These are phyloP conservation scores for Leptonema lineaticorne DNA, from an alignment of 1,140 invertebrate species.

Conservation along the genomic window DNA sequence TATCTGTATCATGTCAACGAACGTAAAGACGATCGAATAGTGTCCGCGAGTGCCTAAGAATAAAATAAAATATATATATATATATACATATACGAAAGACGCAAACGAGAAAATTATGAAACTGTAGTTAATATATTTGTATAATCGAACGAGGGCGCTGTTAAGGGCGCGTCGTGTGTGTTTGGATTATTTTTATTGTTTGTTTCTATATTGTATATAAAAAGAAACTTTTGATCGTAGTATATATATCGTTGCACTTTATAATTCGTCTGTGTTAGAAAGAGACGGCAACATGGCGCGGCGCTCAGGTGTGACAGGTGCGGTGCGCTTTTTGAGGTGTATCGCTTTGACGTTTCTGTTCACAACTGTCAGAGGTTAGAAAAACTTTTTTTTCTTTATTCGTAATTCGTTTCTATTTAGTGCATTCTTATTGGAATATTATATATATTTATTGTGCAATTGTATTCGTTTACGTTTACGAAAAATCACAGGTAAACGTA, in stretches of 20 bases:
- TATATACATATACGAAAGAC: too few species aligned
- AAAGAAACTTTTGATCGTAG: too few species aligned
- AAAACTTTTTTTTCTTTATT: not conserved
- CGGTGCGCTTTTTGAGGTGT: conserved; percentile 25
- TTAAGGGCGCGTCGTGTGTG: too few species aligned
- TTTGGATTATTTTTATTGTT: too few species aligned
- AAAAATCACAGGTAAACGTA: not conserved
- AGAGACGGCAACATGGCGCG: conserved; percentile 30
- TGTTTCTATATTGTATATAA: too few species aligned
- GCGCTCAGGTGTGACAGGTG: conserved; percentile 35
- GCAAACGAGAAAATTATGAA: not conserved
- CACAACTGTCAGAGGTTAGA: not conserved
- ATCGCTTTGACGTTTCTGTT: conserved; percentile 17
- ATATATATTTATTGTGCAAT: not conserved
- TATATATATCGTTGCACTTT: too few species aligned
- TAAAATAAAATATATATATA: not conserved
- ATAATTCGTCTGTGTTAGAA: conserved; percentile 17
- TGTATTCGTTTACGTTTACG: not conserved
- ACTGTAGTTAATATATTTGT: too few species aligned
- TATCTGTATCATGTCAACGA: not conserved
- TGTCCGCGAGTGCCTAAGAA: not conserved
- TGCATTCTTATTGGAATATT: too few species aligned
- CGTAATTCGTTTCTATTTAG: too few species aligned
- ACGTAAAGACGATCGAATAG: not conserved
- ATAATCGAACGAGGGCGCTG: too few species aligned